Percentiles rank a stretch among this genome's conserved stretches.
Conservation (phyloP, 2,888 invertebrate species). For the Rotaria magnacalcarata region DNA sequence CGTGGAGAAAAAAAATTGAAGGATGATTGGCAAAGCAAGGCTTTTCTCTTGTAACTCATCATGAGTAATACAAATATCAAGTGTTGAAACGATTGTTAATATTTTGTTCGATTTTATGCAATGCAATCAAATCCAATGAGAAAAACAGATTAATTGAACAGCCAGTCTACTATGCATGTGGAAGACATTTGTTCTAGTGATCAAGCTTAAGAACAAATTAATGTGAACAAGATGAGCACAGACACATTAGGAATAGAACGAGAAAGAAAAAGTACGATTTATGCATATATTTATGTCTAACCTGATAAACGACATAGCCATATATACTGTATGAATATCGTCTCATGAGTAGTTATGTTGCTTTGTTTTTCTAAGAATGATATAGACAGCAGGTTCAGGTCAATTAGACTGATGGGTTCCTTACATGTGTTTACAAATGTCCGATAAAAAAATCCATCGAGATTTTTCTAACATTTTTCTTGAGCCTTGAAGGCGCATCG, state of each 20-base stretch:
- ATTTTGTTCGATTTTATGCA: not conserved
- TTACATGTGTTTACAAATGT: not conserved
- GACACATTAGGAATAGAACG: too few species aligned
- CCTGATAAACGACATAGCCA: not conserved
- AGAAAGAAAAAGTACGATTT: too few species aligned
- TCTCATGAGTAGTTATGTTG: not conserved
- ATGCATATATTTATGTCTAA: not conserved
- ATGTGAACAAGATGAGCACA: not conserved
- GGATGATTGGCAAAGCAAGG: not conserved
- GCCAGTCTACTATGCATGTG: not conserved
- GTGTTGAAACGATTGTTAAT: not conserved
- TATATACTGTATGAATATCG: not conserved
- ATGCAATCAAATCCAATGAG: not conserved
- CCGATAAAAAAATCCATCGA: not conserved
- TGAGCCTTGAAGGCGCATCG: too few species aligned
- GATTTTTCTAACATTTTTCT: too few species aligned
- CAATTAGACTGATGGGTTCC: not conserved
- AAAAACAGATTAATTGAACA: not conserved
- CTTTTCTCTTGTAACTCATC: not conserved
- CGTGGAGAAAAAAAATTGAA: not conserved
- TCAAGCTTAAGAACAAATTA: not conserved
- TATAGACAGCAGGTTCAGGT: not conserved
- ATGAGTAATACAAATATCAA: not conserved
- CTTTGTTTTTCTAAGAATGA: not conserved
- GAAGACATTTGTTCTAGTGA: not conserved